phyloP scores from a whole-genome alignment of 2,797 vertebrate species.

The Podargus strigoides region DNA sequence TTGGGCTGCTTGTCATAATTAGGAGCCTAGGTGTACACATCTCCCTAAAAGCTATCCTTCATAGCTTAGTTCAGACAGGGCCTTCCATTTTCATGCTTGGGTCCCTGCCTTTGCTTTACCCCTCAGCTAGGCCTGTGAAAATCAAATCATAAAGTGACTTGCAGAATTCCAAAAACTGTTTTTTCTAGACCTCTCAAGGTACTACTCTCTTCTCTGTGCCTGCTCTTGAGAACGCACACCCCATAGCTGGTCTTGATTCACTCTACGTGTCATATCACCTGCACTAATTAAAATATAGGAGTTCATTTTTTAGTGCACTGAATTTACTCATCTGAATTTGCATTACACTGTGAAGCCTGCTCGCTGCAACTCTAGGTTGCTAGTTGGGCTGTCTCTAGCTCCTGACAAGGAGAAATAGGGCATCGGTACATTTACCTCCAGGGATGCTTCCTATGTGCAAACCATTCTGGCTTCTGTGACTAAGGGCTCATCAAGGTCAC shows the following conservation, averaged over 20 bases:
- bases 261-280: background rate
- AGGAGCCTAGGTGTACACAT: background rate
- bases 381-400: background rate
- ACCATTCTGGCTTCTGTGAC: background rate
- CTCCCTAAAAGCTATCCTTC: background rate
- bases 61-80: background rate
- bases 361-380: background rate
- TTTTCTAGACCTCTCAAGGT: background rate
- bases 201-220: background rate
- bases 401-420: conserved; percentile 29
- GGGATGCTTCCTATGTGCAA: background rate
- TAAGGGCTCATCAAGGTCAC: background rate
- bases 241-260: background rate
- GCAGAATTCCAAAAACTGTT: background rate
- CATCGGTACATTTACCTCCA: background rate
- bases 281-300: background rate
- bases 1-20: background rate
- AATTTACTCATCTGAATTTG: background rate
- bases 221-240: background rate
- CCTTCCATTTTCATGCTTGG: background rate
- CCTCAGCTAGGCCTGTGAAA: background rate
- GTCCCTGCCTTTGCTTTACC: background rate
- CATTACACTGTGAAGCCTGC: background rate
- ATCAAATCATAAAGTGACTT: background rate
- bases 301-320: background rate